Conservation (phyloP, 2,888 invertebrate species). For the Tuta absoluta region DNA sequence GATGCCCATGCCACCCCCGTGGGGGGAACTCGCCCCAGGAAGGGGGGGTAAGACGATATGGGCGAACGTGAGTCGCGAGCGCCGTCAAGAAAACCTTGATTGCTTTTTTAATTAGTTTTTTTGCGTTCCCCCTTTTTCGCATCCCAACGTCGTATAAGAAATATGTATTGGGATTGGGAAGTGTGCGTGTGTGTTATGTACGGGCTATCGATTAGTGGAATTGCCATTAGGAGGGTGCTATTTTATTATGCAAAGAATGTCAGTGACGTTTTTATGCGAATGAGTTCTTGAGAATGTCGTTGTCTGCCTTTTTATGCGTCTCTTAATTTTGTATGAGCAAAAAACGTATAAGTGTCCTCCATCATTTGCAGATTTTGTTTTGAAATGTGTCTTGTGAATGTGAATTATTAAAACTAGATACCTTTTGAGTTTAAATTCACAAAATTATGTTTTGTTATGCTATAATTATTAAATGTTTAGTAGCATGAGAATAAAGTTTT, state of each 20-base stretch:
- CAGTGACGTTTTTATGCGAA: slow-evolving; percentile 17
- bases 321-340: slow-evolving; percentile 5
- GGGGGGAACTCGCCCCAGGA: slow-evolving; percentile 56
- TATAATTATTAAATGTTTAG: no score
- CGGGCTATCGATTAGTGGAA: slow-evolving; percentile 44
- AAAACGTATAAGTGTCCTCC: no score
- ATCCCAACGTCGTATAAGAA: slow-evolving; percentile 73
- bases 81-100: slow-evolving; percentile 82
- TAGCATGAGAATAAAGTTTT: no score
- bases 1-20: slow-evolving; percentile 47
- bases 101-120: slow-evolving; percentile 82
- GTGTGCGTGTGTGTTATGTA: slow-evolving; percentile 57
- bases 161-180: slow-evolving; percentile 61
- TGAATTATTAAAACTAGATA: no score
- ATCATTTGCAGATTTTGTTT: no score
- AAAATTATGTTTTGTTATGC: no score
- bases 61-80: slow-evolving; percentile 82
- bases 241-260: slow-evolving; percentile 20
- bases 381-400: no score
- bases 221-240: slow-evolving; percentile 24
- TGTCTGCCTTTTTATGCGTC: slow-evolving; percentile 1
- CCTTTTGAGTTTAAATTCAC: no score
- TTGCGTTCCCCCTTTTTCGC: slow-evolving; percentile 78
- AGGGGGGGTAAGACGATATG: slow-evolving; percentile 80
- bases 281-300: neutral